phyloP scores from a whole-genome alignment of 2,888 invertebrate species.

The Lepetodrilus schrolli region DNA sequence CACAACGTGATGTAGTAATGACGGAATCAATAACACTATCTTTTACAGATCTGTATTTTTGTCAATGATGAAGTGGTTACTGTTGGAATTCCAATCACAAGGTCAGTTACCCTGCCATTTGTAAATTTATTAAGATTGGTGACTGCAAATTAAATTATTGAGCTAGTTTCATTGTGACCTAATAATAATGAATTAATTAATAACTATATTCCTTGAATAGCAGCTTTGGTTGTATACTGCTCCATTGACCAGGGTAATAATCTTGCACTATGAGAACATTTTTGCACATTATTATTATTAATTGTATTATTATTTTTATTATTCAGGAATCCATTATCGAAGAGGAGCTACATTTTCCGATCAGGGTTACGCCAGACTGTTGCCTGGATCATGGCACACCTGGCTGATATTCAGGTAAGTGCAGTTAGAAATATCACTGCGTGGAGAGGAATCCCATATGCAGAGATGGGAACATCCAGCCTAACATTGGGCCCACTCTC shows the following conservation, averaged over 20 bases:
- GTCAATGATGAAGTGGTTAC: constrained; percentile 49
- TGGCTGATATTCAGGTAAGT: constrained; percentile 48
- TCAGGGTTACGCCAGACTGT: constrained; percentile 63
- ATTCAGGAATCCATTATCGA: constrained; percentile 60
- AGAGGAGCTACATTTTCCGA: constrained; percentile 56
- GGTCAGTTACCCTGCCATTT: constrained; percentile 34
- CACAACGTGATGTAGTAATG: no score
- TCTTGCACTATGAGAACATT: background rate
- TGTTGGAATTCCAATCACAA: constrained; percentile 51
- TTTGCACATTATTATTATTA: background rate
- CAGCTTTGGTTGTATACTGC: background rate
- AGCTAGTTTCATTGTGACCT: background rate
- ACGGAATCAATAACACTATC: no score
- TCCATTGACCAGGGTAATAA: background rate
- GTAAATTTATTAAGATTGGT: background rate
- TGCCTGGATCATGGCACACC: constrained; percentile 61
- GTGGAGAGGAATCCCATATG: no score
- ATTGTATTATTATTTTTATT: background rate
- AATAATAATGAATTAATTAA: background rate
- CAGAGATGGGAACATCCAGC: no score
- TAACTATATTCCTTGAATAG: background rate
- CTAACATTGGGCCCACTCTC: no score
- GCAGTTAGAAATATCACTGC: no score
- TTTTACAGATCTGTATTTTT: constrained; percentile 50
- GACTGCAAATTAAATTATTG: background rate